Evolutionary conservation across 2,888 invertebrate species (phyloP).

Genomic region (Molanna angustata): DNA sequence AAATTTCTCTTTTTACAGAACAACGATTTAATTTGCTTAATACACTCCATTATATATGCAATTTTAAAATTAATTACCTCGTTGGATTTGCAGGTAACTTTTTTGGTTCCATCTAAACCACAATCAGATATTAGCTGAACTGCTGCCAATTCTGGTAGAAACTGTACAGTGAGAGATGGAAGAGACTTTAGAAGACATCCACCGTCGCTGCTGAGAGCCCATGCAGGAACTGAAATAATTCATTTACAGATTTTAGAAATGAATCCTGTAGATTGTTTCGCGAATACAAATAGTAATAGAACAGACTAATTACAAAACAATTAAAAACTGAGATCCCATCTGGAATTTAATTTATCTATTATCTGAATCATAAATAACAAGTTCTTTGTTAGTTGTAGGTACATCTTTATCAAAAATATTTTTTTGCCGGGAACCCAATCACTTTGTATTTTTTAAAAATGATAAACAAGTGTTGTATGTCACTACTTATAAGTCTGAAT

Average conservation of each 20-base stretch:
- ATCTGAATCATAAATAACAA: too few relatives aligned
- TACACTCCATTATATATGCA: too few relatives aligned
- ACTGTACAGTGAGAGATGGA: constrained; percentile 71
- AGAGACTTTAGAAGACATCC: constrained; percentile 70
- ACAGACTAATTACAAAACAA: background rate
- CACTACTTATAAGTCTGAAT: too few relatives aligned
- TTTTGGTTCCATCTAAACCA: constrained; percentile 68
- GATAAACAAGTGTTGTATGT: too few relatives aligned
- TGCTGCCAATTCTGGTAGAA: constrained; percentile 73
- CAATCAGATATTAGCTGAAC: constrained; percentile 74
- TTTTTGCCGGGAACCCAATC: too few relatives aligned
- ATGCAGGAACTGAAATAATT: constrained; percentile 63
- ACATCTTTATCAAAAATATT: too few relatives aligned
- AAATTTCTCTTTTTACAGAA: too few relatives aligned
- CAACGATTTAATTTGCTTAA: too few relatives aligned
- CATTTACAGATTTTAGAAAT: background rate
- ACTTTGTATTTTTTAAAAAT: too few relatives aligned
- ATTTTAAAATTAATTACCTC: constrained; percentile 56
- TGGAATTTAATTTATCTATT: too few relatives aligned
- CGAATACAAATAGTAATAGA: too few relatives aligned
- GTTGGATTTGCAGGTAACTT: constrained; percentile 72
- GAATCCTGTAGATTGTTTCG: background rate
- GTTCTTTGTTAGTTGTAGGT: too few relatives aligned
- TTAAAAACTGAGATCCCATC: background rate
- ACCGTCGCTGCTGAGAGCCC: constrained; percentile 63